Evolutionary conservation across 1,140 invertebrate genomes (phyloP).

Genomic region (Chlorops oryzae): DNA sequence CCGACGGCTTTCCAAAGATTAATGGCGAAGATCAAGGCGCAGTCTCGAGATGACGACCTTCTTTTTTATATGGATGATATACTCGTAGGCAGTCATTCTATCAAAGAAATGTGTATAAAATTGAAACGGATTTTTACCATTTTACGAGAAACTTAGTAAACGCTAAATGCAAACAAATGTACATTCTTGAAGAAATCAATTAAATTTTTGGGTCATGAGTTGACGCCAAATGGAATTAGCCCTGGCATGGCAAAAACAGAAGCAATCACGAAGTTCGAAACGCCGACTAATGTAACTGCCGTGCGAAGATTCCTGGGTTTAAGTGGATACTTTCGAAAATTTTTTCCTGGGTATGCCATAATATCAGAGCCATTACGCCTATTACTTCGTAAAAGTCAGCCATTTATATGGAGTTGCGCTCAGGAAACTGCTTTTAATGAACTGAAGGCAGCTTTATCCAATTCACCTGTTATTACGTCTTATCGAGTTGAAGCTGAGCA

Average conservation of each 20-base stretch:
- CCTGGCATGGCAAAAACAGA: conserved; percentile 17
- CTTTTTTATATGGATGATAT: too few relatives aligned
- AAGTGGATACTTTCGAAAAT: conserved; percentile 28
- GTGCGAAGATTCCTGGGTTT: conserved; percentile 16
- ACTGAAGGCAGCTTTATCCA: too few relatives aligned
- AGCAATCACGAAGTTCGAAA: conserved; percentile 14
- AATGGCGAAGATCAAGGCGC: conserved; percentile 3
- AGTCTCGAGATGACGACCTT: not conserved
- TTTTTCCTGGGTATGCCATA: conserved; percentile 22
- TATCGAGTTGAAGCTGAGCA: too few relatives aligned
- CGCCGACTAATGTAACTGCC: conserved; percentile 5
- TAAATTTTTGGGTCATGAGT: conserved; percentile 9
- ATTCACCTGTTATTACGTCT: too few relatives aligned
- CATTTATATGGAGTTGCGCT: too few relatives aligned
- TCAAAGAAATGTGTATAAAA: conserved; percentile 2
- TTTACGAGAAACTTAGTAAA: conserved; percentile 29
- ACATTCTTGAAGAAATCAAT: conserved; percentile 35
- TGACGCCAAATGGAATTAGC: conserved; percentile 5
- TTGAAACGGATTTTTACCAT: not conserved
- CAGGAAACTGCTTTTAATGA: too few relatives aligned
- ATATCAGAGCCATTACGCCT: conserved; percentile 16
- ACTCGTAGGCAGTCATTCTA: conserved; percentile 1
- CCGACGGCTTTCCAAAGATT: conserved; percentile 25
- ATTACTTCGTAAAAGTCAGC: too few relatives aligned
- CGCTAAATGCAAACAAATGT: conserved; percentile 48